Evolutionary conservation across 92 coral and sea anemone species (phyloP).

Genomic region (Epizoanthus stellaris): DNA sequence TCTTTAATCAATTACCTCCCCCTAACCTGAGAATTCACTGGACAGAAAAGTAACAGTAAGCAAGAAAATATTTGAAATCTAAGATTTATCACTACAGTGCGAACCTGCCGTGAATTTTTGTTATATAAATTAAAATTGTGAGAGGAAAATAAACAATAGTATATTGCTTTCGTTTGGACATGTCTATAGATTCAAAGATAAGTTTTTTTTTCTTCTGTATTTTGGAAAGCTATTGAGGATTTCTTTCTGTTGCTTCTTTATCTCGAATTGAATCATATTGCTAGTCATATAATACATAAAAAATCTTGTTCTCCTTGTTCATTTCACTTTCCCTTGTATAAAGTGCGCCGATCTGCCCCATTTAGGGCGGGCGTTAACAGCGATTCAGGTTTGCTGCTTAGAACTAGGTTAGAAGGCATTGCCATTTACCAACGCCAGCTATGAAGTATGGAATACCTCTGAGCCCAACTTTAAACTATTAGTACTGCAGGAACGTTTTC

Average conservation of each 20-base stretch:
- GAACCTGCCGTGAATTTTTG: neutral
- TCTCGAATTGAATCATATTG: neutral
- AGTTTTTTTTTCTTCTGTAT: neutral
- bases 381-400: too few species aligned
- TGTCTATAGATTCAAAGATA: slow-evolving; percentile 7
- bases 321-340: too few species aligned
- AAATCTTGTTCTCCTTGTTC: too few species aligned
- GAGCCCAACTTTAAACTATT: too few species aligned
- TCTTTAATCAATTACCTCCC: slow-evolving; percentile 5
- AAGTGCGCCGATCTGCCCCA: too few species aligned
- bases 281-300: neutral
- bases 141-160: neutral
- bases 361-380: too few species aligned
- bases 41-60: neutral
- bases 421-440: too few species aligned
- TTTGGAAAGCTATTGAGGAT: neutral
- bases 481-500: too few species aligned
- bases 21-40: neutral
- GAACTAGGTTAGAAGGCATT: too few species aligned
- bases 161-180: neutral
- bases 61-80: neutral
- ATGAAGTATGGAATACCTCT: too few species aligned
- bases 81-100: neutral
- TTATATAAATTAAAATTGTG: neutral
- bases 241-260: neutral